phyloP scores from a whole-genome alignment of 2,113 vertebrate genomes.

The Tachysurus vachellii region DNA sequence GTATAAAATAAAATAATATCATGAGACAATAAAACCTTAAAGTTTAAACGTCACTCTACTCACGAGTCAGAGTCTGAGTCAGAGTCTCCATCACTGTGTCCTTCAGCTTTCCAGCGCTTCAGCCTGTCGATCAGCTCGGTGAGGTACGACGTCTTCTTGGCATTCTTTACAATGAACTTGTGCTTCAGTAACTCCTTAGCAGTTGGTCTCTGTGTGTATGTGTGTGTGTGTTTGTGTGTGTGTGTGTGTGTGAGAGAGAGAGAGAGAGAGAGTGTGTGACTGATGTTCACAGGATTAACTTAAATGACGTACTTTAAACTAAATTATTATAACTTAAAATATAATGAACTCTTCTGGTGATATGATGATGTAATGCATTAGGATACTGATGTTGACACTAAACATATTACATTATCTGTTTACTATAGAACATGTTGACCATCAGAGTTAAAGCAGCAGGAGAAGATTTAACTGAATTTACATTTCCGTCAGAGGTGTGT shows the following conservation, averaged over 20 bases:
- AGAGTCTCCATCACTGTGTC: constrained; percentile 88
- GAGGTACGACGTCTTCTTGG: constrained; percentile 96
- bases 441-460: not conserved
- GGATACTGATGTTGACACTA: too few relatives aligned
- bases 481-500: not conserved
- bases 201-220: constrained; percentile 81
- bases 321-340: too few relatives aligned
- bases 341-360: too few relatives aligned
- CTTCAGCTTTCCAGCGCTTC: constrained; percentile 91
- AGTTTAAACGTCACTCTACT: constrained; percentile 56
- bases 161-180: constrained; percentile 92
- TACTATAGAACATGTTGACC: not conserved
- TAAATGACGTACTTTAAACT: too few relatives aligned
- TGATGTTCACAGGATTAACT: not conserved
- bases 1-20: too few relatives aligned
- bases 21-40: too few relatives aligned
- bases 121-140: constrained; percentile 93
- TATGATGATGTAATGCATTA: too few relatives aligned
- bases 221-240: too few relatives aligned
- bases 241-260: not conserved
- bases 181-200: constrained; percentile 97
- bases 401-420: too few relatives aligned
- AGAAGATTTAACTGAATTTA: not conserved
- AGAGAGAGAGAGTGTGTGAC: not conserved
- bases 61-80: constrained; percentile 93